Percentiles rank a stretch among this genome's conserved stretches.
phyloP scores from a whole-genome alignment of 1,140 invertebrate species.

The Papilio aristodemus region DNA sequence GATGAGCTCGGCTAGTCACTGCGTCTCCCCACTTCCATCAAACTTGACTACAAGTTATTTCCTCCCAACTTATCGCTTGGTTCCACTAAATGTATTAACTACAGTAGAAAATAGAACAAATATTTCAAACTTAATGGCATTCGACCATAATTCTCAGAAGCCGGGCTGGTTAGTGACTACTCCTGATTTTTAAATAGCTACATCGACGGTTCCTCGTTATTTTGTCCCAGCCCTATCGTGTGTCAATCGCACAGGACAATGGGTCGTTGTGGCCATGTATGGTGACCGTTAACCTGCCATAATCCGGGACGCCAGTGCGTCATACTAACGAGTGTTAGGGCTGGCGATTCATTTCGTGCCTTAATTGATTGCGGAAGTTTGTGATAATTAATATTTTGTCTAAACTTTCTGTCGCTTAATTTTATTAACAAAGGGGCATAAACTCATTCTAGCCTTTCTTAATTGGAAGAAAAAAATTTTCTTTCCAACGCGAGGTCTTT shows the following conservation, averaged over 20 bases:
- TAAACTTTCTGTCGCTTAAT: background rate
- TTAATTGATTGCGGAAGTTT: background rate
- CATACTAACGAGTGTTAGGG: constrained; percentile 21
- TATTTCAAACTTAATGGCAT: too few species aligned
- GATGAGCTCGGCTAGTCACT: too few species aligned
- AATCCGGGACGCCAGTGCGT: constrained; percentile 28
- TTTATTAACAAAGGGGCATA: background rate
- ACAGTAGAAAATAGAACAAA: background rate
- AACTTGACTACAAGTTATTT: too few species aligned
- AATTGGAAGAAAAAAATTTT: too few species aligned
- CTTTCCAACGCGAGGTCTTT: too few species aligned
- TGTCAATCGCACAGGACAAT: constrained; percentile 23
- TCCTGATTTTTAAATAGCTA: constrained; percentile 13
- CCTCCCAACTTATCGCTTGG: too few species aligned
- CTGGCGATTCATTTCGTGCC: background rate
- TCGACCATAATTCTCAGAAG: background rate
- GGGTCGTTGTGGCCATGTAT: constrained; percentile 27
- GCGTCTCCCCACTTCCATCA: too few species aligned
- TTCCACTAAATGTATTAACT: too few species aligned
- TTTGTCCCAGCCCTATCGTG: constrained; percentile 22
- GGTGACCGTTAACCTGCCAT: constrained; percentile 25
- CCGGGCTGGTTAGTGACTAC: background rate
- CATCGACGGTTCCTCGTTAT: constrained; percentile 3
- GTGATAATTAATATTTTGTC: too few species aligned
- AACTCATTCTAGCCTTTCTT: too few species aligned